Conservation (phyloP, 2,113 vertebrate species). For the Ciconia maguari region DNA sequence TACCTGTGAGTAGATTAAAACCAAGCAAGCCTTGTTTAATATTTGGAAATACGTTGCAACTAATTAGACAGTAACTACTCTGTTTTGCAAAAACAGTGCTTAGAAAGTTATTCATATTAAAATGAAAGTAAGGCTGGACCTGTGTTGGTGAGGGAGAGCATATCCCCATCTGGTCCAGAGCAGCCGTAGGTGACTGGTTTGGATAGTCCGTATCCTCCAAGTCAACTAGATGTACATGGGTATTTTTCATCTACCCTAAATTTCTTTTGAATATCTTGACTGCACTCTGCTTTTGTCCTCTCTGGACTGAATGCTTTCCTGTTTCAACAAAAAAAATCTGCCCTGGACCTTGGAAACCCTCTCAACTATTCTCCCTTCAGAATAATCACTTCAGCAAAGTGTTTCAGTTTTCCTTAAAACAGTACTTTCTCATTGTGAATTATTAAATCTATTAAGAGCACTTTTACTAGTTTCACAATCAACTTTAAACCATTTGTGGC, state of each 20-base stretch:
- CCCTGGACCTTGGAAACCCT: neutral
- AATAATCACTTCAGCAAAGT: neutral
- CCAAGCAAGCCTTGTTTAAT: neutral
- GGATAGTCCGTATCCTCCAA: neutral
- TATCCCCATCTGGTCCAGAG: neutral
- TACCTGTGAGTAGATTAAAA: neutral
- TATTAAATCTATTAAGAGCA: neutral
- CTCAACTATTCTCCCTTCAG: neutral
- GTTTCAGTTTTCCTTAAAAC: neutral
- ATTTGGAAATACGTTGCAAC: neutral
- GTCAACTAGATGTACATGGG: neutral
- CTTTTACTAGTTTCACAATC: neutral
- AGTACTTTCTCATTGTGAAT: neutral
- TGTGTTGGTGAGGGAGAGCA: neutral
- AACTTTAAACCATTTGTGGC: neutral
- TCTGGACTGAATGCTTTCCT: neutral
- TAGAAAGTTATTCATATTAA: neutral
- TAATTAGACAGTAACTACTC: neutral
- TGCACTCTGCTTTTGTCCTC: neutral
- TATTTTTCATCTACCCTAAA: neutral
- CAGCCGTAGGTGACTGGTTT: neutral
- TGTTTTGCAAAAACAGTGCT: neutral
- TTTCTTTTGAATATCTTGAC: neutral
- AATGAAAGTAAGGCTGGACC: neutral
- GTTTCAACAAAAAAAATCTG: neutral